Evolutionary conservation across 92 coral and sea anemone species (phyloP).

Genomic region (Zoanthus sociatus): DNA sequence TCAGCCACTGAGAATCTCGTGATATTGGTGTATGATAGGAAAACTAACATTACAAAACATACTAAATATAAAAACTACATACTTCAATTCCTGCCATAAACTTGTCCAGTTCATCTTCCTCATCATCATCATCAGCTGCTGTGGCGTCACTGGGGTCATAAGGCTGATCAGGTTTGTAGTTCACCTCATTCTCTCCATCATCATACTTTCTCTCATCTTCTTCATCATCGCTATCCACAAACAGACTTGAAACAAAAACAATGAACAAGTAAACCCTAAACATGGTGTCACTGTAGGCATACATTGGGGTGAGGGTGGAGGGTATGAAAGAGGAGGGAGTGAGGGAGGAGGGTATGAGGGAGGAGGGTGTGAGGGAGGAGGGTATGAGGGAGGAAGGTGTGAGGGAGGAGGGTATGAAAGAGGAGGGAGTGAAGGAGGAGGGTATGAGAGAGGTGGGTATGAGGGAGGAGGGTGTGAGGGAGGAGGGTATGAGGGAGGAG

Average conservation of each 20-base stretch:
- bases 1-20: too few species aligned
- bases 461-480: too few species aligned
- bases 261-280: neutral
- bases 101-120: constrained; percentile 96
- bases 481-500: too few species aligned
- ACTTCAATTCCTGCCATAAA: constrained; percentile 99
- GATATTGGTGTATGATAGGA: neutral
- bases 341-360: too few species aligned
- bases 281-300: neutral
- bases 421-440: too few species aligned
- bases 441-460: too few species aligned
- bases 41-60: neutral
- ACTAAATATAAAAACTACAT: neutral
- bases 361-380: too few species aligned
- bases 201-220: constrained; percentile 74
- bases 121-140: constrained; percentile 75
- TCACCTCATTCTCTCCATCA: constrained; percentile 77
- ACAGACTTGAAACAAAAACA: constrained; percentile 44
- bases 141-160: constrained; percentile 50
- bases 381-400: too few species aligned
- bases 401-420: too few species aligned
- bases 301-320: too few species aligned
- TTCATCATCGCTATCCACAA: constrained; percentile 88
- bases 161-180: constrained; percentile 57
- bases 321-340: too few species aligned